Conservation (phyloP, 2,888 invertebrate species). For the Pollenia amentaria region DNA sequence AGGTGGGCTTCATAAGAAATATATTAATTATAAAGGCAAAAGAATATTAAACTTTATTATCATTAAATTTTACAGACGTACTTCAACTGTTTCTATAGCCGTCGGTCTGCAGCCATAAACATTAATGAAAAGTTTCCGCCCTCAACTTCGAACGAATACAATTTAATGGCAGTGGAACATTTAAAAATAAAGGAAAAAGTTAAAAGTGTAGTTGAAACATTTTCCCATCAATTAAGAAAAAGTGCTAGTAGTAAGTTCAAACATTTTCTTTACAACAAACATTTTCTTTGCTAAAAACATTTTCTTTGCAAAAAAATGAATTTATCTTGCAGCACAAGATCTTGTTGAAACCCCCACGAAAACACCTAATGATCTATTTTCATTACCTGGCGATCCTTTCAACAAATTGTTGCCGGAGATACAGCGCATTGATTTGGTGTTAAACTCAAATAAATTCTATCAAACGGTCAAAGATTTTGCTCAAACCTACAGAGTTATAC, state of each 20-base stretch:
- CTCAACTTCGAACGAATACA: conserved; percentile 78
- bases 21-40: neutral
- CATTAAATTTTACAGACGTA: conserved; percentile 73
- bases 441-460: conserved; percentile 78
- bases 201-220: conserved; percentile 25
- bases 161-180: conserved; percentile 80
- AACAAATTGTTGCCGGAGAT: conserved; percentile 79
- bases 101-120: conserved; percentile 76
- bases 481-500: conserved; percentile 75
- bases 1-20: conserved; percentile 68
- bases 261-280: neutral
- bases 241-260: neutral
- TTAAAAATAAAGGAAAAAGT: conserved; percentile 78
- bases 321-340: neutral
- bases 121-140: conserved; percentile 81
- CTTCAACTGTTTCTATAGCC: conserved; percentile 76
- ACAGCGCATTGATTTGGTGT: conserved; percentile 80
- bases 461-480: conserved; percentile 76
- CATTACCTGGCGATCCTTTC: conserved; percentile 65
- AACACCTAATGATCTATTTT: conserved; percentile 50
- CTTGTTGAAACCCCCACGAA: neutral
- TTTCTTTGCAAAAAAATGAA: no score
- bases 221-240: conserved; percentile 37
- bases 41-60: neutral
- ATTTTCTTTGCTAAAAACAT: neutral